Evolutionary conservation across 2,113 vertebrate genomes (phyloP).

Genomic region (Fregata magnificens): DNA sequence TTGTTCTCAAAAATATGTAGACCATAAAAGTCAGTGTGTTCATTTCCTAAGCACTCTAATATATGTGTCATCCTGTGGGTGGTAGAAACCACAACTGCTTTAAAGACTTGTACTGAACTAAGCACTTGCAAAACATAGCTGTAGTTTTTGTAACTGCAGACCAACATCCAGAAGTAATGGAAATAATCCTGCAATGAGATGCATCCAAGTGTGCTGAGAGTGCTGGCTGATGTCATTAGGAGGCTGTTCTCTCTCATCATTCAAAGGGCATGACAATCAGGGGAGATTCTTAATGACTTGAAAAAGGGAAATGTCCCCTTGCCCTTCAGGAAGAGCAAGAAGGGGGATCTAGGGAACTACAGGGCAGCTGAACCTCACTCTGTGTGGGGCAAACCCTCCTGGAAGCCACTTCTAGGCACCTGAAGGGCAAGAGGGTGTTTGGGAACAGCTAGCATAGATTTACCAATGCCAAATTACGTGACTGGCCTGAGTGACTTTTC

Average conservation of each 20-base stretch:
- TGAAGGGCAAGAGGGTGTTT: background rate
- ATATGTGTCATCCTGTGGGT: background rate
- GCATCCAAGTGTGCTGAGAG: background rate
- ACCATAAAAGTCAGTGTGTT: background rate
- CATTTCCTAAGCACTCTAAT: background rate
- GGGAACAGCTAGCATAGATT: background rate
- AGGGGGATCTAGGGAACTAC: background rate
- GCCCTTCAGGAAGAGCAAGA: background rate
- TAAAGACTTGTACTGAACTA: background rate
- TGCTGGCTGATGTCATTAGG: background rate
- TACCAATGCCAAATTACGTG: background rate
- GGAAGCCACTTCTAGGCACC: background rate
- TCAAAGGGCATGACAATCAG: background rate
- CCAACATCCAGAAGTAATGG: background rate
- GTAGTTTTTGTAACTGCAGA: background rate
- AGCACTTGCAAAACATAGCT: background rate
- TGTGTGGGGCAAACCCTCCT: background rate
- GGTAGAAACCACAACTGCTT: conserved; percentile 3
- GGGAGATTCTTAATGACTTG: background rate
- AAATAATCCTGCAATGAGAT: background rate
- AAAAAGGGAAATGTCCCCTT: background rate
- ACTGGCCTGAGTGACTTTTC: background rate
- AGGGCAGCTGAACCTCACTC: background rate
- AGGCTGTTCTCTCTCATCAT: background rate
- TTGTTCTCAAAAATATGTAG: background rate